phyloP scores from a whole-genome alignment of 2,888 invertebrate genomes.

The Beris chalybata region DNA sequence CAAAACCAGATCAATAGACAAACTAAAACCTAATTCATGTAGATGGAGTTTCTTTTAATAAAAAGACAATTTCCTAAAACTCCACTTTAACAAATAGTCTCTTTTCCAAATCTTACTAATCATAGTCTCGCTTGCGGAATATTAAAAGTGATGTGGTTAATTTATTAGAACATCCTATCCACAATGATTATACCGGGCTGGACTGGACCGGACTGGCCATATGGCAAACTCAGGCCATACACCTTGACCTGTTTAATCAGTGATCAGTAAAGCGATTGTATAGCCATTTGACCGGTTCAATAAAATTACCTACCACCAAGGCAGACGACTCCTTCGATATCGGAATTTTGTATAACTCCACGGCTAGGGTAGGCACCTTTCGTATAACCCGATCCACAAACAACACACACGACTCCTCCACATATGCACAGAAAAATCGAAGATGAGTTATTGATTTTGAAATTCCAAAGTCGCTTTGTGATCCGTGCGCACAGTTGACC shows the following conservation, averaged over 20 bases:
- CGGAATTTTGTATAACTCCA: conserved; percentile 13
- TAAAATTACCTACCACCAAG: conserved; percentile 5
- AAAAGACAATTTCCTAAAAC: too few species aligned
- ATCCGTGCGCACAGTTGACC: conserved; percentile 31
- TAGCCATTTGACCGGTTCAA: conserved; percentile 4
- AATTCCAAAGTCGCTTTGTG: conserved; percentile 30
- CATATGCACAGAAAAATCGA: conserved; percentile 23
- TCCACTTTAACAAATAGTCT: too few species aligned
- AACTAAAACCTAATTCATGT: too few species aligned
- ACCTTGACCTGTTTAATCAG: conserved; percentile 30
- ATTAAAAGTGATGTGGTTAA: too few species aligned
- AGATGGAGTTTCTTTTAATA: too few species aligned
- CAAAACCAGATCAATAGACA: too few species aligned
- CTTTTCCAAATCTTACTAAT: too few species aligned
- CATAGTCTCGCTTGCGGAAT: too few species aligned
- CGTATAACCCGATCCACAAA: background rate
- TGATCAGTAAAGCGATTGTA: conserved; percentile 24
- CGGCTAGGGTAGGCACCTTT: background rate
- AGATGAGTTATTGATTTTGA: conserved; percentile 34
- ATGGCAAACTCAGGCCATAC: conserved; percentile 10
- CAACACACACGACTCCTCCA: conserved; percentile 6
- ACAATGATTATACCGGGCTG: too few species aligned
- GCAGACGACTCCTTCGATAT: conserved; percentile 14
- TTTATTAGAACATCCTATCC: too few species aligned
- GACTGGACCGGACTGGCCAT: too few species aligned